Conservation (phyloP, 2,113 vertebrate genomes). For the Pseudorhombus dupliciocellatus region DNA sequence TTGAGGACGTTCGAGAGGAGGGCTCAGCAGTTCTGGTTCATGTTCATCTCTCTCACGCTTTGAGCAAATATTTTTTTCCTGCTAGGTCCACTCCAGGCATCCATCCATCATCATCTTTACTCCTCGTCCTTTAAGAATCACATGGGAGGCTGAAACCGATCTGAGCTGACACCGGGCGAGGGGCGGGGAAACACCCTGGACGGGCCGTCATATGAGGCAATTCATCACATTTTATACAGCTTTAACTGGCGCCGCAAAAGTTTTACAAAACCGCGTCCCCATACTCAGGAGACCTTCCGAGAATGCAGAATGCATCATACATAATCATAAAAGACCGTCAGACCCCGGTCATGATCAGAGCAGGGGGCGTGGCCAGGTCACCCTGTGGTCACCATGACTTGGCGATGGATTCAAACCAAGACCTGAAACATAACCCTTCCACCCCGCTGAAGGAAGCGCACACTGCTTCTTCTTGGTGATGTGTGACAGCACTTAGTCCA, state of each 20-base stretch:
- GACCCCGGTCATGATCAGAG: not conserved
- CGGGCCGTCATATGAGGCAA: not conserved
- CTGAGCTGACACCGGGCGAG: not conserved
- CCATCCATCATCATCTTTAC: not conserved
- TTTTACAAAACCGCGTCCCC: not conserved
- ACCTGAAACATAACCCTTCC: not conserved
- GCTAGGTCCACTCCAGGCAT: not conserved
- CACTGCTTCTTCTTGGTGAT: not conserved
- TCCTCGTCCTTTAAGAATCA: too few species aligned
- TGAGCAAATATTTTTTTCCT: too few species aligned
- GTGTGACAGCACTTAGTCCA: not conserved
- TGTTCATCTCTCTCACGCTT: too few species aligned
- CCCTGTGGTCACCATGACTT: not conserved
- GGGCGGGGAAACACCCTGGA: not conserved
- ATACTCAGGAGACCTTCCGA: not conserved
- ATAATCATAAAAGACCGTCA: too few species aligned
- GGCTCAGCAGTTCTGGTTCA: too few species aligned
- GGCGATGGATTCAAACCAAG: not conserved
- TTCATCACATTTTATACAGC: not conserved
- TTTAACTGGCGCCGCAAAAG: not conserved
- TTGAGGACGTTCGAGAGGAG: too few species aligned
- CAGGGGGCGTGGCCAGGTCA: not conserved
- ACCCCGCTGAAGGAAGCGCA: not conserved
- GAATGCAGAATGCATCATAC: too few species aligned
- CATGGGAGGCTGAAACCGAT: not conserved